phyloP scores from a whole-genome alignment of 2,888 invertebrate genomes.

The Ceramica pisi region DNA sequence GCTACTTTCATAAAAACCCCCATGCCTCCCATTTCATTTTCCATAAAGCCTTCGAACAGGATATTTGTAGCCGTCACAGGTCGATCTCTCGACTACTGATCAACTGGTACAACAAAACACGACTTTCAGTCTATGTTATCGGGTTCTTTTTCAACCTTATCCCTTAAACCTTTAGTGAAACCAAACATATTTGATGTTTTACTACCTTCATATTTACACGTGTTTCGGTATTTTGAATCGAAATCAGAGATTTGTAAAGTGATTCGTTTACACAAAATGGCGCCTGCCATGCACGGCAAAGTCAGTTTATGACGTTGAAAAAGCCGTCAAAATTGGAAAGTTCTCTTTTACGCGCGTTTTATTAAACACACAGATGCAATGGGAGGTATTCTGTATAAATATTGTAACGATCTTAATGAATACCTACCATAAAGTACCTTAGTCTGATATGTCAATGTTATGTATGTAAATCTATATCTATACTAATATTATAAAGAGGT shows the following conservation, averaged over 20 bases:
- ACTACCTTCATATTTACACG: background rate
- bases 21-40: constrained; percentile 47
- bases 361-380: no score
- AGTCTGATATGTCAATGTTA: no score
- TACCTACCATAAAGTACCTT: no score
- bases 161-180: constrained; percentile 14
- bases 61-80: constrained; percentile 52
- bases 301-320: no score
- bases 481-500: no score
- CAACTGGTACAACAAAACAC: constrained; percentile 26
- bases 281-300: no score
- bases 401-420: no score
- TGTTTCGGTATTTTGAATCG: background rate
- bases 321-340: no score
- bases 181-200: constrained; percentile 12
- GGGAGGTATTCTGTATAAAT: no score
- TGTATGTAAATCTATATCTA: no score
- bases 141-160: background rate
- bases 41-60: constrained; percentile 51
- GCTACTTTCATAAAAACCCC: constrained; percentile 35
- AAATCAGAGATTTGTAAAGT: background rate
- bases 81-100: constrained; percentile 29
- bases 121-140: constrained; percentile 15
- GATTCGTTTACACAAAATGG: background rate
- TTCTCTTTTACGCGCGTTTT: no score